These are phyloP conservation scores for Lutjanus campechanus DNA, from an alignment of 2,797 vertebrate genomes.

Conservation along the genomic window DNA sequence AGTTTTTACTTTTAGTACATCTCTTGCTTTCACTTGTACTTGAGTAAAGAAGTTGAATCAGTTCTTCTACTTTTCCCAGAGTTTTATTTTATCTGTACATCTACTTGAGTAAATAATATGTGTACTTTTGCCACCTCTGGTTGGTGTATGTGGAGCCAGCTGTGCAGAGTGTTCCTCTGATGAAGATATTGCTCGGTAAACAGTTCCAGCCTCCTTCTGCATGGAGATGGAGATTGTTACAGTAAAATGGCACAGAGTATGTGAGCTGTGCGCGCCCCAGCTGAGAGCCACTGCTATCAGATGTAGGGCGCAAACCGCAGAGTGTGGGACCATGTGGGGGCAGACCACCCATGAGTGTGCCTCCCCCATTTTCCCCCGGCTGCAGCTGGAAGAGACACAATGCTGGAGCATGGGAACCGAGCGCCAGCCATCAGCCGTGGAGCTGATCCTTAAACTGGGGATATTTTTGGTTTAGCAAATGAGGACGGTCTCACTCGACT, in stretches of 20 bases:
- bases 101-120: no score
- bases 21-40: no score
- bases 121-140: no score
- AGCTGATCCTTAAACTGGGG: constrained; percentile 54
- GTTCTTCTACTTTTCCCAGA: no score
- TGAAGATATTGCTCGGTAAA: constrained; percentile 69
- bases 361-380: constrained; percentile 62
- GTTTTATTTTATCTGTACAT: no score
- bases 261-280: constrained; percentile 74
- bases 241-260: constrained; percentile 77
- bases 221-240: constrained; percentile 49
- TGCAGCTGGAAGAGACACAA: constrained; percentile 82
- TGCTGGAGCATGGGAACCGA: constrained; percentile 82
- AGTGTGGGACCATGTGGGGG: constrained; percentile 83
- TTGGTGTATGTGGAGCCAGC: constrained; percentile 37
- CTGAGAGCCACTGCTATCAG: constrained; percentile 84
- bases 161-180: constrained; percentile 49
- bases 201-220: constrained; percentile 66
- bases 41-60: no score
- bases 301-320: constrained; percentile 86
- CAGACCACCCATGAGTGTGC: constrained; percentile 83
- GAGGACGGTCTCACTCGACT: constrained; percentile 54
- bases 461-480: constrained; percentile 69
- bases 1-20: no score
- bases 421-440: constrained; percentile 58